These are phyloP conservation scores for Huso huso DNA, from an alignment of 2,797 vertebrate species.

Conservation along the genomic window DNA sequence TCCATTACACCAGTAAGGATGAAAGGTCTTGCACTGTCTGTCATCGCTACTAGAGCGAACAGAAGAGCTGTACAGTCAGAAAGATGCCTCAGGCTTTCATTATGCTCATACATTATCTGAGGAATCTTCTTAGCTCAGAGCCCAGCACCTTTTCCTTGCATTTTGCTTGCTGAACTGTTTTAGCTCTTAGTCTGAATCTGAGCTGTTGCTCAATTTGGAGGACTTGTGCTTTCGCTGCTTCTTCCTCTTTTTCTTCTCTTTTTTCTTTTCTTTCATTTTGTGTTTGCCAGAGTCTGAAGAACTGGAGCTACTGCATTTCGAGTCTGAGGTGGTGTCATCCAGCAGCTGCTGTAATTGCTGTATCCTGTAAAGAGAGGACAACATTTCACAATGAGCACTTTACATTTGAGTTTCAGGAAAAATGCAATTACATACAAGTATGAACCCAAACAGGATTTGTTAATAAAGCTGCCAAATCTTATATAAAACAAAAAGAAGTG, in stretches of 20 bases:
- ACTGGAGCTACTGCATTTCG: conserved; percentile 45
- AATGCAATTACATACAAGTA: too few relatives aligned
- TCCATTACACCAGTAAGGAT: conserved; percentile 25
- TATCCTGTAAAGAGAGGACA: conserved; percentile 61
- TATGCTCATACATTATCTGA: background rate
- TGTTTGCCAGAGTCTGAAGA: too few relatives aligned
- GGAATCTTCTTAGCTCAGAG: background rate
- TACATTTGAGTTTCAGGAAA: too few relatives aligned
- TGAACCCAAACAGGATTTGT: too few relatives aligned
- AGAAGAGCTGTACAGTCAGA: background rate
- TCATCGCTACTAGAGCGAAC: background rate
- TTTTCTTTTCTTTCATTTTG: conserved; percentile 61
- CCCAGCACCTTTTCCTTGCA: background rate
- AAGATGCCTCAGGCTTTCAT: background rate
- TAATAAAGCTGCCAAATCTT: too few relatives aligned
- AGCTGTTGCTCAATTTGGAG: conserved; percentile 63
- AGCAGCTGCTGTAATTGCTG: conserved; percentile 85
- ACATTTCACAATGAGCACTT: background rate
- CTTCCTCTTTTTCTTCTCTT: conserved; percentile 72
- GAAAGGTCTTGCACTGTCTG: conserved; percentile 5
- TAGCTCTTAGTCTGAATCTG: conserved; percentile 62
- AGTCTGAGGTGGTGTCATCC: conserved; percentile 76
- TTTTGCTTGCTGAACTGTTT: background rate
- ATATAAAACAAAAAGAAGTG: too few relatives aligned
- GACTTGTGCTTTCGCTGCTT: conserved; percentile 68